phyloP scores from a whole-genome alignment of 1,140 invertebrate genomes.

The Cydia pomonella region DNA sequence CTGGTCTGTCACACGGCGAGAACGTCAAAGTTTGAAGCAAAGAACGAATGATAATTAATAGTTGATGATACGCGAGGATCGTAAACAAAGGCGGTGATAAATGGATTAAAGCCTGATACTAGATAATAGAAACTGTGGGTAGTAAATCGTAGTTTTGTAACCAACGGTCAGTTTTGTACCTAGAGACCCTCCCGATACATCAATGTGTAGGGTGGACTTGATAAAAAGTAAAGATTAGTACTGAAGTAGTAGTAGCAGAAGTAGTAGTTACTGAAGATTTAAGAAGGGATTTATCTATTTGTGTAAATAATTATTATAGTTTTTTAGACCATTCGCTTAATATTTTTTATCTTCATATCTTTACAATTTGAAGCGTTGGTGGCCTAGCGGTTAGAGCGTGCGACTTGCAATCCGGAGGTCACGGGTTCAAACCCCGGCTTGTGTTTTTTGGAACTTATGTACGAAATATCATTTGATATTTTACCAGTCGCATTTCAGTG shows the following conservation, averaged over 20 bases:
- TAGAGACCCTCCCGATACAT: background rate
- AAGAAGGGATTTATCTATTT: slow-evolving; percentile 25
- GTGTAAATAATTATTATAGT: too few relatives aligned
- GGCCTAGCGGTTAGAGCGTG: too few relatives aligned
- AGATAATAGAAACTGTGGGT: slow-evolving; percentile 72
- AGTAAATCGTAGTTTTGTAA: slow-evolving; percentile 75
- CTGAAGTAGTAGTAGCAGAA: background rate
- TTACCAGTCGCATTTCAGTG: too few relatives aligned
- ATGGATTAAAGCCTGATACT: slow-evolving; percentile 77
- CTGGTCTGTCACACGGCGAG: slow-evolving; percentile 76
- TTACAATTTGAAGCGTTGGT: too few relatives aligned
- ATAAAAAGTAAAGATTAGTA: background rate
- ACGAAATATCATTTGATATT: too few relatives aligned
- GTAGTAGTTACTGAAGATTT: slow-evolving; percentile 12
- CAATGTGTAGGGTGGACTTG: slow-evolving; percentile 2
- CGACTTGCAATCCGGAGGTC: too few relatives aligned
- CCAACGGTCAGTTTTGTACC: slow-evolving; percentile 50
- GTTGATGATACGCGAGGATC: slow-evolving; percentile 77
- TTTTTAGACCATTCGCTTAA: too few relatives aligned
- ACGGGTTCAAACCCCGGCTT: too few relatives aligned
- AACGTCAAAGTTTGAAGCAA: slow-evolving; percentile 79
- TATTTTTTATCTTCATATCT: too few relatives aligned
- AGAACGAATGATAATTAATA: slow-evolving; percentile 79
- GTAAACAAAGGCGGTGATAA: slow-evolving; percentile 80
- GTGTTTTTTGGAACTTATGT: too few relatives aligned